A percentile compares a stretch with the other conserved stretches of the same genome.
These are phyloP conservation scores for Rostratula benghalensis DNA, from an alignment of 2,113 vertebrate genomes.

Conservation along the genomic window DNA sequence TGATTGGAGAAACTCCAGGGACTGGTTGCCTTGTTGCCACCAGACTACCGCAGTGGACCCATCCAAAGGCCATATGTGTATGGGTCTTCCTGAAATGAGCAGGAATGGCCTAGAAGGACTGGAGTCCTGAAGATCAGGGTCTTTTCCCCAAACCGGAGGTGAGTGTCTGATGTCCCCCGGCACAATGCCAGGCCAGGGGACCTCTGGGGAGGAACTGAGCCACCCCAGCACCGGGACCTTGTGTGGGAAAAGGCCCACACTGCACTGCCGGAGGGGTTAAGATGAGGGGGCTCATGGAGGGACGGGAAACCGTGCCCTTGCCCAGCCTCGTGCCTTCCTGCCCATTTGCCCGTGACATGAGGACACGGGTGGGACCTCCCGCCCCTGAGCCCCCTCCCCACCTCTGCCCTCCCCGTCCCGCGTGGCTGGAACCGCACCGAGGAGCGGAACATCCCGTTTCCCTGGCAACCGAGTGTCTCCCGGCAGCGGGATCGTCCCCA, in stretches of 20 bases:
- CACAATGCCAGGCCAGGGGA: no score
- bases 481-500: neutral
- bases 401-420: neutral
- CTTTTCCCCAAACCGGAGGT: neutral
- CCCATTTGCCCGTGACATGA: neutral
- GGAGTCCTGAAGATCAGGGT: neutral
- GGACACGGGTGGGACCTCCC: neutral
- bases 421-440: neutral
- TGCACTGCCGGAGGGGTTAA: no score
- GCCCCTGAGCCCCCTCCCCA: no score
- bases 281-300: fast-evolving
- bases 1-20: no score
- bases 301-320: neutral
- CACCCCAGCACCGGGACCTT: fast-evolving
- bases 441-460: conserved; percentile 25
- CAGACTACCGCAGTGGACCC: fast-evolving
- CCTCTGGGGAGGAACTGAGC: neutral
- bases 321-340: neutral
- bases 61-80: fast-evolving
- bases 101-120: neutral
- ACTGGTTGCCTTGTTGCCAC: neutral
- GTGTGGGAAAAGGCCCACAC: neutral
- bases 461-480: conserved; percentile 47
- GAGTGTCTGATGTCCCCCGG: neutral
- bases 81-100: neutral